Evolutionary conservation across 1,140 invertebrate genomes (phyloP).

Genomic region (Psilanteris sp.): DNA sequence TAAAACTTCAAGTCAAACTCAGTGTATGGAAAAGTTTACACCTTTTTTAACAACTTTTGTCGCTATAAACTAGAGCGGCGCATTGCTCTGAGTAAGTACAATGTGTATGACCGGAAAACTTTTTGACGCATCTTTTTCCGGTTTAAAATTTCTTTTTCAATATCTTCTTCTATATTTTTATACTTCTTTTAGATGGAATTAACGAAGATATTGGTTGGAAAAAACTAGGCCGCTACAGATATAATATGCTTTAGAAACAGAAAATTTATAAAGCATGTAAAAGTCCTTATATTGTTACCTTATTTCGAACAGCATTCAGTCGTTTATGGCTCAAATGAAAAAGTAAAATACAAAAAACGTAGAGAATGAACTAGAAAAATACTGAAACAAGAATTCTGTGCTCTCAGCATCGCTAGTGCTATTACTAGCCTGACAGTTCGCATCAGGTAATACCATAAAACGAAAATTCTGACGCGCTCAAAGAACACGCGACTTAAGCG

Average conservation of each 20-base stretch:
- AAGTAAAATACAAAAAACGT: slow-evolving; percentile 26
- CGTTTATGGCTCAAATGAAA: slow-evolving; percentile 52
- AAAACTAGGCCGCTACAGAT: too few species aligned
- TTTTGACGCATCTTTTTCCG: slow-evolving; percentile 41
- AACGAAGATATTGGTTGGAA: too few species aligned
- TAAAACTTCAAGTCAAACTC: slow-evolving; percentile 46
- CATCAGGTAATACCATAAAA: slow-evolving; percentile 56
- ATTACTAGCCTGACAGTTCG: slow-evolving; percentile 47
- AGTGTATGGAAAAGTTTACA: slow-evolving; percentile 54
- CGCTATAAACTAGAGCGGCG: slow-evolving; percentile 43
- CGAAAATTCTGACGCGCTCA: slow-evolving; percentile 55
- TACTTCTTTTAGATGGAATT: too few species aligned
- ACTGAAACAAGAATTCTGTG: slow-evolving; percentile 44
- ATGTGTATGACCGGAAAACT: slow-evolving; percentile 40
- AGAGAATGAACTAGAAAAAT: slow-evolving; percentile 35
- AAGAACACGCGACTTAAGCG: slow-evolving; percentile 52
- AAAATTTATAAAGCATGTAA: slow-evolving; percentile 13
- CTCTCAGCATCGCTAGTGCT: slow-evolving; percentile 44
- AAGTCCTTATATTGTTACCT: slow-evolving; percentile 24
- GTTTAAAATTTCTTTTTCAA: slow-evolving; percentile 34
- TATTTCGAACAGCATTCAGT: slow-evolving; percentile 33
- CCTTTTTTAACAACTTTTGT: slow-evolving; percentile 59
- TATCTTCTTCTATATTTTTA: slow-evolving; percentile 41
- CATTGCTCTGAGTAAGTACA: slow-evolving; percentile 33
- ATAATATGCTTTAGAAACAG: slow-evolving; percentile 7